Evolutionary conservation across 1,140 invertebrate genomes (phyloP), one percentile per base, ranked within the genome.

Genomic region (Bombus fervidus): DNA sequence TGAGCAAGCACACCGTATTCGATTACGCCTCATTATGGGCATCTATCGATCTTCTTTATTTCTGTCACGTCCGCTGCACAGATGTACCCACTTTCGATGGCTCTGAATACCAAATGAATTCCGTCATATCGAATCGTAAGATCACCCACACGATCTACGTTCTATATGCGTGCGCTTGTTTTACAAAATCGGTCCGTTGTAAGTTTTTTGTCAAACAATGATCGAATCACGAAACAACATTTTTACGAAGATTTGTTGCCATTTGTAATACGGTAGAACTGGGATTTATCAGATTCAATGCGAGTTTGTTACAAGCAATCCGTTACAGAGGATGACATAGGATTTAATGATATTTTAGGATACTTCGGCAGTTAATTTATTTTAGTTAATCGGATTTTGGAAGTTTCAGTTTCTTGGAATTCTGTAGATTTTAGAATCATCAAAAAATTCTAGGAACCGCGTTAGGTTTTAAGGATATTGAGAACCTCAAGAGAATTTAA

Each of bases 41-140:
- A 57, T 74, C 69, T 28, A 10, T 68, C 47, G 15, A 15, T 71
- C n/a, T 64, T 37, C 37, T 71, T 37, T 47, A 86, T 92, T 91
- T 81, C 4, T 9, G 47, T 47, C 89, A 75, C 88, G 92, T 86
- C 22, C 76, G 25, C 43, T 83, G 82, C 89, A 92, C 90, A 92
- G 76, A 92, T 92, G 90, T 93, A 73, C 31, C 77, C 84, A 73
- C 75, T 87, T 92, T 88, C 77, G 84, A 76, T 83, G 73, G 80
- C 66, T 82, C 41, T 83, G 92, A 88, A 93, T 92, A 92, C 92
- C 22, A 87, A 91, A 87, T 83, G 83, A 82, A 85, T 75, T 89
- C 18, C 41, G 69, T 74, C 59, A 25, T 64, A 84, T 87, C 81
- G 34, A n/a, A 47, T 68, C 47, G 68, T 66, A 78, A 57, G 74